A percentile compares a stretch with the other conserved stretches of the same genome.
Conservation (phyloP, 2,113 vertebrate species). For the Urocynchramus pylzowi region DNA sequence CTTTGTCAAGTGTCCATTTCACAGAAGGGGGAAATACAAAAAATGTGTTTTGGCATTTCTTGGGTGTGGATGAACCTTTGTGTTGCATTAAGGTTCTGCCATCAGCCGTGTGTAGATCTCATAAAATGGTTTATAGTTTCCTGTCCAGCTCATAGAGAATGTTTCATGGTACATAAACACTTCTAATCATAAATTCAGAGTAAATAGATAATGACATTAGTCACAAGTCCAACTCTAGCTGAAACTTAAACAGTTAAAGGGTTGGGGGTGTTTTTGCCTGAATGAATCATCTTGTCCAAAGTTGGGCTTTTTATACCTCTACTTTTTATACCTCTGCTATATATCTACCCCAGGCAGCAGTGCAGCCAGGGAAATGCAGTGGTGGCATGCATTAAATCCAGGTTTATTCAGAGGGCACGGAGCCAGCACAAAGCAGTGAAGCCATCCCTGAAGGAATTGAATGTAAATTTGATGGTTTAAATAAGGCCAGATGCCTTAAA, state of each 20-base stretch:
- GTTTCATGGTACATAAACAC: constrained; percentile 74
- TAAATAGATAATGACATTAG: constrained; percentile 57
- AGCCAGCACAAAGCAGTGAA: constrained; percentile 64
- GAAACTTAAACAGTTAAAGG: constrained; percentile 5
- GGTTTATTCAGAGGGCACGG: constrained; percentile 48
- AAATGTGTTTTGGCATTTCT: neutral
- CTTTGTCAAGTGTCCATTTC: neutral
- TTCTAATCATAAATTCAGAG: constrained; percentile 68
- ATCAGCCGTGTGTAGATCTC: constrained; percentile 50
- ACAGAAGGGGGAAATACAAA: neutral
- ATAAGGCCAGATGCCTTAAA: constrained; percentile 73
- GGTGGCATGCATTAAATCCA: constrained; percentile 59
- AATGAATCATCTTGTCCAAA: constrained; percentile 47
- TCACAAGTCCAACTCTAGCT: constrained; percentile 14
- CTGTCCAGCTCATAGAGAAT: constrained; percentile 53
- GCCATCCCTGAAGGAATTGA: constrained; percentile 66
- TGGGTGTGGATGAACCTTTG: constrained; percentile 56
- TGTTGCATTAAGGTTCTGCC: constrained; percentile 59
- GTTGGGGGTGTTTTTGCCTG: neutral
- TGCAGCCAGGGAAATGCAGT: neutral
- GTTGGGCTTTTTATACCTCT: neutral
- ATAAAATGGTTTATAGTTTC: constrained; percentile 74
- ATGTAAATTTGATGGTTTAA: constrained; percentile 73
- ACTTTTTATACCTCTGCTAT: neutral
- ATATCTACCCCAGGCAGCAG: neutral